phyloP scores from a whole-genome alignment of 37 sponge, comb jelly and placozoan genomes.

The Spongilla lacustris region DNA sequence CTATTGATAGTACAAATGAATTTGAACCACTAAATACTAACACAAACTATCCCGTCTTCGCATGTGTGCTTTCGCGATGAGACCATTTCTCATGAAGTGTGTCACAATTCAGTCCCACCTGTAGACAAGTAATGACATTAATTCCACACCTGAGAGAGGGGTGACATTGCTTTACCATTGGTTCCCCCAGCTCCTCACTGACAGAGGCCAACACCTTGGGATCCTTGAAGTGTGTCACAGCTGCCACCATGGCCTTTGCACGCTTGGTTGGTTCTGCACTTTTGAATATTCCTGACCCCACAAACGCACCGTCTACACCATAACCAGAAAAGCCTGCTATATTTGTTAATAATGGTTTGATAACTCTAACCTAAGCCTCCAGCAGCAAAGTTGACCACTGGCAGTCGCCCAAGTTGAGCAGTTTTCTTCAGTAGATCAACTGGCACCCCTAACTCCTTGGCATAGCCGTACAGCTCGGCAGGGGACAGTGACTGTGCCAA shows the following conservation, averaged over 20 bases:
- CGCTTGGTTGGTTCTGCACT: slow-evolving; percentile 70
- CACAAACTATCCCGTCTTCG: neutral
- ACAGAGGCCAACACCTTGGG: slow-evolving; percentile 64
- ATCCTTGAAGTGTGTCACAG: slow-evolving; percentile 79
- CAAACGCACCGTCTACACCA: slow-evolving; percentile 86
- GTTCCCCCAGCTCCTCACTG: slow-evolving; percentile 75
- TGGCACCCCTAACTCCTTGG: slow-evolving; percentile 70
- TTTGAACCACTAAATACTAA: too few relatives aligned
- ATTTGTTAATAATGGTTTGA: neutral
- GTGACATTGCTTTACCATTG: slow-evolving; percentile 82
- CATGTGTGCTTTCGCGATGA: slow-evolving; percentile 8
- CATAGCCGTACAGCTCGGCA: slow-evolving; percentile 74
- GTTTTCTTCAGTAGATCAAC: slow-evolving; percentile 77
- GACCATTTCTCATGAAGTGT: slow-evolving; percentile 76
- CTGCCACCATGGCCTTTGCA: slow-evolving; percentile 83
- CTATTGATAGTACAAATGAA: neutral
- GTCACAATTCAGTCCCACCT: slow-evolving; percentile 85
- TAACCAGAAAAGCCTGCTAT: neutral
- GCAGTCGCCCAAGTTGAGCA: slow-evolving; percentile 72
- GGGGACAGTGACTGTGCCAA: slow-evolving; percentile 57
- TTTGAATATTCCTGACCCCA: slow-evolving; percentile 87
- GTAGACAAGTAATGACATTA: too few relatives aligned
- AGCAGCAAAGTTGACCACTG: slow-evolving; percentile 89
- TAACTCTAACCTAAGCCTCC: slow-evolving; percentile 77
- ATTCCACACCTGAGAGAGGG: too few relatives aligned